phyloP scores from a whole-genome alignment of 1,140 invertebrate genomes.

The Heliothis virescens region DNA sequence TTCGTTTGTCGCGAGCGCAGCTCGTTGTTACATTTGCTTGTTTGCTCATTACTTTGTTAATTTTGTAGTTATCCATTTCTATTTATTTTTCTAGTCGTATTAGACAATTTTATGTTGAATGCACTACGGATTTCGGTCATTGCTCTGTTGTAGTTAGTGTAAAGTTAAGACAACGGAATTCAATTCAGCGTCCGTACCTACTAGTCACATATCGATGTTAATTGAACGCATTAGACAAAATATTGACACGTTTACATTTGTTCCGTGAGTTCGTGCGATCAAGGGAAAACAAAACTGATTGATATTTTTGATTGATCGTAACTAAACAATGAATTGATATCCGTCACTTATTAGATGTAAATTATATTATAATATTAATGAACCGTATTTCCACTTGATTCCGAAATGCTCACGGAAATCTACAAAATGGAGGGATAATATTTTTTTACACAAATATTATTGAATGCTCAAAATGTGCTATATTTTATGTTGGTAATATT shows the following conservation, averaged over 20 bases:
- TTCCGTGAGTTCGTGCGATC: slow-evolving; percentile 11
- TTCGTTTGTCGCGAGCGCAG: slow-evolving; percentile 75
- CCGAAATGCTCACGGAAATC: slow-evolving; percentile 65
- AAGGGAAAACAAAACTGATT: slow-evolving; percentile 29
- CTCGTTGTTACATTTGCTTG: slow-evolving; percentile 77
- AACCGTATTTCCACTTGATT: slow-evolving; percentile 44
- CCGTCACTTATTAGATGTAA: slow-evolving; percentile 44
- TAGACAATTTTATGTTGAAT: slow-evolving; percentile 69
- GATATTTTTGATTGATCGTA: slow-evolving; percentile 37
- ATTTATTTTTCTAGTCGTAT: slow-evolving; percentile 75
- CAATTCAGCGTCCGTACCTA: slow-evolving; percentile 72
- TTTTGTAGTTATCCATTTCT: slow-evolving; percentile 68
- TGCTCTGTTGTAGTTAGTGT: slow-evolving; percentile 64
- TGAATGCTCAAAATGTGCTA: slow-evolving; percentile 82
- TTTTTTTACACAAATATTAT: slow-evolving; percentile 84
- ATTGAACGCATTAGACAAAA: slow-evolving; percentile 65
- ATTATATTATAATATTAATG: slow-evolving; percentile 30
- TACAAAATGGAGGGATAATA: slow-evolving; percentile 67
- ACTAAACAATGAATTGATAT: slow-evolving; percentile 47
- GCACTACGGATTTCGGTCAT: slow-evolving; percentile 50
- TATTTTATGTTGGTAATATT: slow-evolving; percentile 85
- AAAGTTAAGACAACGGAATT: slow-evolving; percentile 64
- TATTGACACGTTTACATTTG: slow-evolving; percentile 52
- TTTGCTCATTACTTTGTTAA: slow-evolving; percentile 76
- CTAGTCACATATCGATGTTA: slow-evolving; percentile 77